These are phyloP conservation scores for Erynnis tages DNA, from an alignment of 2,888 invertebrate genomes.

Conservation along the genomic window DNA sequence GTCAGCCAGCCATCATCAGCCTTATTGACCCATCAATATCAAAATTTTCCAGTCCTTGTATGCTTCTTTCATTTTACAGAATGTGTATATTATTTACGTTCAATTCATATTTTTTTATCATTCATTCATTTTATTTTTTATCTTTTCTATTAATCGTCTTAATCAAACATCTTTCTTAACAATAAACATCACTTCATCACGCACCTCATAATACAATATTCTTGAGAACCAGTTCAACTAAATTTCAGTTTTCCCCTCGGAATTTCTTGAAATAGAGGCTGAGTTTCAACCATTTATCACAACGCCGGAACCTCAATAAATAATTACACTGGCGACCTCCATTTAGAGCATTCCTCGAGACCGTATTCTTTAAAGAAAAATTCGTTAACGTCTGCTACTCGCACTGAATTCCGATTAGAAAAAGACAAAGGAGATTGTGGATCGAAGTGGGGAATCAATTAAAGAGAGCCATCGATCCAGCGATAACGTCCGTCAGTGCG, in stretches of 20 bases:
- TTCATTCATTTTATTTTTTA: no score
- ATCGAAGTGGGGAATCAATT: slow-evolving; percentile 71
- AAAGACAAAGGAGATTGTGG: slow-evolving; percentile 73
- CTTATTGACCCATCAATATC: no score
- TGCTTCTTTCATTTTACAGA: no score
- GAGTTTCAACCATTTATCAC: slow-evolving; percentile 18
- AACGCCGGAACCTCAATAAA: slow-evolving; percentile 32
- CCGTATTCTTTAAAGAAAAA: slow-evolving; percentile 26
- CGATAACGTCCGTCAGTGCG: slow-evolving; percentile 59
- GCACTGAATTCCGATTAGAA: slow-evolving; percentile 68
- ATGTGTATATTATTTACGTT: no score
- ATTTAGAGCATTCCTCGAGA: slow-evolving; percentile 24
- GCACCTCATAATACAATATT: no score
- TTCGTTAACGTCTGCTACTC: slow-evolving; percentile 41
- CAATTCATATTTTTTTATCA: no score
- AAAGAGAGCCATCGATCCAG: slow-evolving; percentile 73
- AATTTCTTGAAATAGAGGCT: background rate
- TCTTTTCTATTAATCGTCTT: no score
- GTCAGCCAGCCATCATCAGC: no score
- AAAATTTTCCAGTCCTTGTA: no score
- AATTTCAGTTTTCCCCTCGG: background rate
- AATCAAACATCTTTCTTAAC: background rate
- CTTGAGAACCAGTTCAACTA: no score
- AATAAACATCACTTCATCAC: no score
- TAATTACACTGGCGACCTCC: slow-evolving; percentile 32